phyloP scores from a whole-genome alignment of 2,888 invertebrate species.

The Operophtera brumata region DNA sequence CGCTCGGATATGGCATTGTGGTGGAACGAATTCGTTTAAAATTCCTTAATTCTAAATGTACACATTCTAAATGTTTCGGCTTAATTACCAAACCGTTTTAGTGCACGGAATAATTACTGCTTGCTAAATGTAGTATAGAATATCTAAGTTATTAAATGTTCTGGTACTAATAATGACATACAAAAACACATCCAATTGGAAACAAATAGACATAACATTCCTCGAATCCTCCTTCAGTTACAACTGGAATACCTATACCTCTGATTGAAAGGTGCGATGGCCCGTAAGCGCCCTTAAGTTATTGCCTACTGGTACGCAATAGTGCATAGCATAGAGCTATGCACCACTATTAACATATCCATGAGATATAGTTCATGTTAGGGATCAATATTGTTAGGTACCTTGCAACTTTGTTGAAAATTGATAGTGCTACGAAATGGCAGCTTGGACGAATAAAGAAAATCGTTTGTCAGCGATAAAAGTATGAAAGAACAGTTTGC shows the following conservation, averaged over 20 bases:
- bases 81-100: slow-evolving; percentile 8
- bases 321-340: slow-evolving; percentile 7
- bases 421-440: too few relatives aligned
- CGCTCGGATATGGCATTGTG: slow-evolving; percentile 8
- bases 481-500: too few relatives aligned
- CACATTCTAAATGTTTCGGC: slow-evolving; percentile 7
- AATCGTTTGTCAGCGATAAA: too few relatives aligned
- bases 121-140: not conserved
- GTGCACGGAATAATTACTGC: slow-evolving; percentile 3
- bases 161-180: too few relatives aligned
- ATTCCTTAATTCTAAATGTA: slow-evolving; percentile 7
- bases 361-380: not conserved
- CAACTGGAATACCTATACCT: not conserved
- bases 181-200: too few relatives aligned
- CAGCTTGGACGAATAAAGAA: too few relatives aligned
- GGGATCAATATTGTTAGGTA: not conserved
- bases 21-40: slow-evolving; percentile 21
- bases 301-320: slow-evolving; percentile 17
- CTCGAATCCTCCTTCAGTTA: not conserved
- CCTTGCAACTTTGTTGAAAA: too few relatives aligned
- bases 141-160: not conserved
- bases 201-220: too few relatives aligned
- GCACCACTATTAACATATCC: slow-evolving; percentile 1
- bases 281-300: slow-evolving; percentile 4
- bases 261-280: not conserved